Base-by-base conservation (phyloP, 2,888 invertebrate genomes). In the Sphaeridia pumilis region DNA sequence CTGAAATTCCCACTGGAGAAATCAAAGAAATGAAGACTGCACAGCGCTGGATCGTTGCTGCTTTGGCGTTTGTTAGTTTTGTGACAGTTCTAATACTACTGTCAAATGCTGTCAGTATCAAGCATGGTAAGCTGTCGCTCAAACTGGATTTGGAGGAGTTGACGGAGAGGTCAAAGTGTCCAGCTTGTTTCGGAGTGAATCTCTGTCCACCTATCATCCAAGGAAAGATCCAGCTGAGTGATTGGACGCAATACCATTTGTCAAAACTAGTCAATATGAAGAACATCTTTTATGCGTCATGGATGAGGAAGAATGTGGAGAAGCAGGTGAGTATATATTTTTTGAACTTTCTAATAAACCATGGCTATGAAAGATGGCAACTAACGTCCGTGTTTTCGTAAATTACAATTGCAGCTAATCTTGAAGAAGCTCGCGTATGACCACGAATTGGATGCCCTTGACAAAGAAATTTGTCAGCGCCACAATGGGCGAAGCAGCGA, bases 401-500 rank as follows among this genome's bases (percentile, higher is more conserved):
- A n/a, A n/a, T n/a, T n/a, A n/a, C n/a, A n/a, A n/a, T 46, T 57
- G 4, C 57, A 74, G 65, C 75, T 85, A 5, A 76, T 86, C 14
- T 66, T 87, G 20, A 87, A 87, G 68, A 86, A 85, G 67, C 70
- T 87, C 47, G 84, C 79, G 0, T 79, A 81, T 60, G 70, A 77
- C 59, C 73, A 71, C 63, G 82, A 84, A 69, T 68, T 83, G 0
- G 67, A 72, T 25, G 69, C 73, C 28, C 73, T 82, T 54, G 83
- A 84, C 67, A 65, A 70, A 7, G 72, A 71, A 44, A 67, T 82
- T 2, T 81, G 81, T 46, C 52, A 60, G 21, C 49, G 62, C n/a
- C 58, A 61, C 43, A 55, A 55, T 44, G 49, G 57, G 28, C 43
- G 49, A 20, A 24, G 31, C 3, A 35, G 54, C 7, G 65, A 64